Percentiles rank a stretch among this genome's conserved stretches.
phyloP scores from a whole-genome alignment of 1,140 invertebrate species.

The Hermatobates lingyangjiaoensis region DNA sequence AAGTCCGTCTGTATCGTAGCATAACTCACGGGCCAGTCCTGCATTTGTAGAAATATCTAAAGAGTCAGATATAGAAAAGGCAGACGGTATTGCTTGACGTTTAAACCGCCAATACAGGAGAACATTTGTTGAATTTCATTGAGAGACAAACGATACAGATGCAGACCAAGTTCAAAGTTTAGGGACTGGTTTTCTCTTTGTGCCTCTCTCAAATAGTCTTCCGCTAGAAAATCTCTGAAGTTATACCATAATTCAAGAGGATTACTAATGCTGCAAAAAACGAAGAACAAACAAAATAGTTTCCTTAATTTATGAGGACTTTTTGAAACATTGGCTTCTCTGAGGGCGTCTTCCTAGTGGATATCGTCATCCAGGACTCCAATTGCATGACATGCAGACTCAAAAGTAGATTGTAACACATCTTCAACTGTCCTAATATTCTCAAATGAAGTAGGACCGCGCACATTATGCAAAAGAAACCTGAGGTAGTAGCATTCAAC shows the following conservation, averaged over 20 bases:
- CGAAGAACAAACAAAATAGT: background rate
- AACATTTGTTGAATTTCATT: too few species aligned
- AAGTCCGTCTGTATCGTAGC: too few species aligned
- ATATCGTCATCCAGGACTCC: slow-evolving; percentile 24
- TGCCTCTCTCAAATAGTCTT: too few species aligned
- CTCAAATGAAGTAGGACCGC: slow-evolving; percentile 21
- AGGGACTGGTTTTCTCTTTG: too few species aligned
- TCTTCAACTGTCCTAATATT: slow-evolving; percentile 22
- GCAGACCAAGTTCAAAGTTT: too few species aligned
- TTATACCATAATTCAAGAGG: background rate
- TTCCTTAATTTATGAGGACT: background rate
- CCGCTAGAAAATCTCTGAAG: background rate
- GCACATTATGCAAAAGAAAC: background rate
- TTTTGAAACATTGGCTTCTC: background rate
- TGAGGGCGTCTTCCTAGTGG: slow-evolving; percentile 19
- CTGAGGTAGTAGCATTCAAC: background rate
- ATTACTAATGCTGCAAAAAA: background rate
- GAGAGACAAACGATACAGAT: too few species aligned
- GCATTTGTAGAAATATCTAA: too few species aligned
- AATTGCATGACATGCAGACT: slow-evolving; percentile 19
- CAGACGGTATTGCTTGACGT: too few species aligned
- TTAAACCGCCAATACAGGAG: too few species aligned
- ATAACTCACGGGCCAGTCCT: too few species aligned
- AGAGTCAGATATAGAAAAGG: too few species aligned
- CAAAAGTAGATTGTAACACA: slow-evolving; percentile 17